Evolutionary conservation across 1,140 invertebrate species (phyloP).

Genomic region (Drosophila pruinosa): DNA sequence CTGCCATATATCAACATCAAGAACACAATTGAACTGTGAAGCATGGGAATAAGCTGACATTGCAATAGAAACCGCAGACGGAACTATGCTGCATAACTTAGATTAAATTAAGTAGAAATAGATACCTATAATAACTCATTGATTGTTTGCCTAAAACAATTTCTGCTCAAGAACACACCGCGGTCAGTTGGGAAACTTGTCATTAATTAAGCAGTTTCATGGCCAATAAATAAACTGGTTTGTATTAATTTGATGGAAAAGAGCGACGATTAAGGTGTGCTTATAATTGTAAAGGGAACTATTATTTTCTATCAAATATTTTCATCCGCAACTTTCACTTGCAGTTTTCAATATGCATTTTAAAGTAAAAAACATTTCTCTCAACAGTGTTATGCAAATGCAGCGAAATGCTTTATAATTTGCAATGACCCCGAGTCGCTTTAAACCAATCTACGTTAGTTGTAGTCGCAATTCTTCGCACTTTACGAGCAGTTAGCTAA

Average conservation of each 20-base stretch:
- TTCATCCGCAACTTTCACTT: not conserved
- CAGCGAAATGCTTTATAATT: constrained; percentile 13
- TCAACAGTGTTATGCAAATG: constrained; percentile 21
- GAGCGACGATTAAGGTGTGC: not conserved
- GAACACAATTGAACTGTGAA: constrained; percentile 10
- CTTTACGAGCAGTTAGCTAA: constrained; percentile 26
- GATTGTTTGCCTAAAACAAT: not conserved
- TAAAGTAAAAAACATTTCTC: not conserved
- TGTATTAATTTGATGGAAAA: not conserved
- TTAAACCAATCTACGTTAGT: constrained; percentile 22
- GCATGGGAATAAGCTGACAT: constrained; percentile 6
- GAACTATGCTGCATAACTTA: not conserved
- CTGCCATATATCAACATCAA: not conserved
- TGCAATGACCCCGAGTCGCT: constrained; percentile 1
- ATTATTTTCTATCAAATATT: not conserved
- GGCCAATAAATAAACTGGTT: not conserved
- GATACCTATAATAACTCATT: not conserved
- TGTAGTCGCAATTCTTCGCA: constrained; percentile 33
- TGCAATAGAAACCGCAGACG: not conserved
- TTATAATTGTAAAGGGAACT: not conserved
- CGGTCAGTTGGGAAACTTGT: not conserved
- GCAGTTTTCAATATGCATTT: not conserved
- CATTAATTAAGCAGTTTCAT: not conserved
- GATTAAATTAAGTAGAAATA: not conserved
- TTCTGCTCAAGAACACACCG: not conserved